Conservation (phyloP, 2,888 invertebrate genomes). For the Cantharis flavilabris region DNA sequence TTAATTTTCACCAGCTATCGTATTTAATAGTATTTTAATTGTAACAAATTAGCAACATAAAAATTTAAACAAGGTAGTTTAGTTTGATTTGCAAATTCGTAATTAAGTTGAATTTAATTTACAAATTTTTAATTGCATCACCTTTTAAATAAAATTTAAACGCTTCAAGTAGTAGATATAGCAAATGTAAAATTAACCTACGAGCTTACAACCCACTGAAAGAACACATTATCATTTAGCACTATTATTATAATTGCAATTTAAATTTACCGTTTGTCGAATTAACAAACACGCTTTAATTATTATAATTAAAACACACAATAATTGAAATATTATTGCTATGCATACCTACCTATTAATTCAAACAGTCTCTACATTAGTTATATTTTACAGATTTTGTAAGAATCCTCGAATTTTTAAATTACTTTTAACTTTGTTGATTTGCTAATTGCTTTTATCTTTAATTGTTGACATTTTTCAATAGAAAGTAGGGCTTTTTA, state of each 20-base stretch:
- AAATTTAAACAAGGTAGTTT: neutral
- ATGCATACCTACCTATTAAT: no score
- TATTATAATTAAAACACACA: neutral
- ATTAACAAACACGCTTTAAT: neutral
- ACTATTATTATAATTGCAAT: neutral
- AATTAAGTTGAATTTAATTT: neutral
- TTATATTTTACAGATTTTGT: neutral
- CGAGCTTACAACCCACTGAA: neutral
- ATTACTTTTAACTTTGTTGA: no score
- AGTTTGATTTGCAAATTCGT: neutral
- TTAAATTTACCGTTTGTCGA: neutral
- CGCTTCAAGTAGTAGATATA: neutral
- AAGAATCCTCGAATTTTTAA: no score
- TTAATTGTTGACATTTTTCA: neutral
- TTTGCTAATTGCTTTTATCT: no score
- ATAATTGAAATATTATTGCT: neutral
- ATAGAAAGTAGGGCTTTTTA: neutral
- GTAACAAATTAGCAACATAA: neutral
- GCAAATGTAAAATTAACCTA: neutral
- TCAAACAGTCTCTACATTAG: no score
- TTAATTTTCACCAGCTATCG: neutral
- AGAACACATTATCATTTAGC: neutral
- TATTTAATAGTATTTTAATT: neutral
- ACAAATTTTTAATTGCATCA: neutral
- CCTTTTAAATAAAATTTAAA: neutral